A percentile compares a stretch with the other conserved stretches of the same genome.
Evolutionary conservation across 1,140 invertebrate species (phyloP).

Genomic region (Papilio polytes): DNA sequence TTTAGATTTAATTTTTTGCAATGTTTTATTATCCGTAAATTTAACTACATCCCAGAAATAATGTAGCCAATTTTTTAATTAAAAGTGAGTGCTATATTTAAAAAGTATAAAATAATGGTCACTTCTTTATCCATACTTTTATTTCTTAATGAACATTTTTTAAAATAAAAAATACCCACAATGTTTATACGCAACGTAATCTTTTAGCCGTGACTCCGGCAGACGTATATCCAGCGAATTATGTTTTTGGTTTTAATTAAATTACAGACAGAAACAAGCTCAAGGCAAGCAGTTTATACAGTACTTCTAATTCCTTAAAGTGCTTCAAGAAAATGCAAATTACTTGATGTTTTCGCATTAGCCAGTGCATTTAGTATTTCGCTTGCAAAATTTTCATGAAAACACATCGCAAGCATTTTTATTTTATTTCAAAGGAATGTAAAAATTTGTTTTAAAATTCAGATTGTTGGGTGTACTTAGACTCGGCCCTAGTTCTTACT

Average conservation of each 20-base stretch:
- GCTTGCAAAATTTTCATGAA: constrained; percentile 20
- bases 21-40: too few relatives aligned
- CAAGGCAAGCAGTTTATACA: constrained; percentile 15
- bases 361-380: constrained; percentile 15
- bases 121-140: neutral
- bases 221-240: neutral
- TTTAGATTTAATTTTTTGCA: too few relatives aligned
- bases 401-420: constrained; percentile 16
- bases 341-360: constrained; percentile 24
- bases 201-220: neutral
- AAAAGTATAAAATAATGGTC: too few relatives aligned
- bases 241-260: constrained; percentile 22
- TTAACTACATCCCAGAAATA: too few relatives aligned
- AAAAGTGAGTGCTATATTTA: too few relatives aligned
- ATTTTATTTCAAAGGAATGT: neutral
- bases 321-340: constrained; percentile 22
- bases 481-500: too few relatives aligned
- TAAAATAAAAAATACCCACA: neutral
- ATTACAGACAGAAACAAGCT: constrained; percentile 27
- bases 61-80: too few relatives aligned
- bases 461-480: neutral
- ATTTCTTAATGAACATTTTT: neutral
- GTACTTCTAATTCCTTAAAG: constrained; percentile 26
- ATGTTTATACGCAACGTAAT: neutral
- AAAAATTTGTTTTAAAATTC: neutral